Evolutionary conservation across 2,797 vertebrate species (phyloP).

Genomic region (Borostomias antarcticus): DNA sequence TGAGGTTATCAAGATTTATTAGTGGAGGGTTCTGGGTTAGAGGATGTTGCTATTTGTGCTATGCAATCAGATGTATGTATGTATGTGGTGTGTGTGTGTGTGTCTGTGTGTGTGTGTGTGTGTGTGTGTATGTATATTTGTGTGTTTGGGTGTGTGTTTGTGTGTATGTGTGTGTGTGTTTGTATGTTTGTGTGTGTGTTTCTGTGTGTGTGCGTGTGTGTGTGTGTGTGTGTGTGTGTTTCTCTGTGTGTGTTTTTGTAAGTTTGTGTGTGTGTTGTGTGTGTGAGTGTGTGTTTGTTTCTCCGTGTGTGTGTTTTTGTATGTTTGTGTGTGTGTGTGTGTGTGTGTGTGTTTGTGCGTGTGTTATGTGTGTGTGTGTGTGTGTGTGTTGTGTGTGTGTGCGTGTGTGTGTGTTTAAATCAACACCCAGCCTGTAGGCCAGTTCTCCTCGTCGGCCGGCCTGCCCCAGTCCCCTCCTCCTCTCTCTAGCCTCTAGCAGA

Average conservation of each 20-base stretch:
- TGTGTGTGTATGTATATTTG: not conserved
- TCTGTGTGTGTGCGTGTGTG: constrained; percentile 19
- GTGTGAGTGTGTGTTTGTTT: too few relatives aligned
- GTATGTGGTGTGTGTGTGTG: constrained; percentile 6
- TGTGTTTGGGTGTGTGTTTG: not conserved
- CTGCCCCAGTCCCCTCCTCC: constrained; percentile 62
- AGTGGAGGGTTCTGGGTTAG: constrained; percentile 32
- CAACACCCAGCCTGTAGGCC: constrained; percentile 10
- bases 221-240: constrained; percentile 21
- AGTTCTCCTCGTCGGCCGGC: constrained; percentile 9
- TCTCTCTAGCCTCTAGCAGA: constrained; percentile 79
- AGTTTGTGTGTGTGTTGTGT: too few relatives aligned
- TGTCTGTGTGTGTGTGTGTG: not conserved
- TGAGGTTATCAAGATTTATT: constrained; percentile 63
- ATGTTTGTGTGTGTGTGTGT: too few relatives aligned
- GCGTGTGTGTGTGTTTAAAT: too few relatives aligned
- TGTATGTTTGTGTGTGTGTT: constrained; percentile 8
- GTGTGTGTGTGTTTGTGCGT: too few relatives aligned
- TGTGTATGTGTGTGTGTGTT: constrained; percentile 14
- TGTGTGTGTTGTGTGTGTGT: too few relatives aligned
- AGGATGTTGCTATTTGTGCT: constrained; percentile 21
- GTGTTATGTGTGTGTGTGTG: too few relatives aligned
- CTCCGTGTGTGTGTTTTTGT: too few relatives aligned
- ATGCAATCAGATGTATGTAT: constrained; percentile 18
- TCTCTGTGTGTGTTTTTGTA: constrained; percentile 20